A percentile compares a stretch with the other conserved stretches of the same genome.
phyloP scores from a whole-genome alignment of 2,113 vertebrate species.

The Nycticorax nycticorax region DNA sequence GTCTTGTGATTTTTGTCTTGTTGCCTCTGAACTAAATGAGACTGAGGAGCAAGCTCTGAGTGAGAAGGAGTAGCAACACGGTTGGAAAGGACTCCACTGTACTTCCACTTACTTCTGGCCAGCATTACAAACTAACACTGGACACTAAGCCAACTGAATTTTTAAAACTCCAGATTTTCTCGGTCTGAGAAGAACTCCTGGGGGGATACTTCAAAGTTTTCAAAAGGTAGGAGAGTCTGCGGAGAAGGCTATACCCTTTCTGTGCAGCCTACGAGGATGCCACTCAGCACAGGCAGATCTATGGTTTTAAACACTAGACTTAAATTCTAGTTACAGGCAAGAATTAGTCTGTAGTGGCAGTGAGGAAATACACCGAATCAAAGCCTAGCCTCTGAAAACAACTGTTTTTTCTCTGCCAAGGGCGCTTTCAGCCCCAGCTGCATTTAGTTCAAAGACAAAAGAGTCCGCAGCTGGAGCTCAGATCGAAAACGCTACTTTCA shows the following conservation, averaged over 20 bases:
- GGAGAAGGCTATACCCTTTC: background rate
- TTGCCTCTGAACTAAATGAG: background rate
- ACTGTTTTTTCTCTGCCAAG: slow-evolving; percentile 53
- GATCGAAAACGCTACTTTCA: slow-evolving; percentile 43
- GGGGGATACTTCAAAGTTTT: slow-evolving; percentile 41
- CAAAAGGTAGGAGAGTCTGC: background rate
- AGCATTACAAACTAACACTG: background rate
- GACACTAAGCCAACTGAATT: background rate
- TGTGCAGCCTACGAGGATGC: background rate
- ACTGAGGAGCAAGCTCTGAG: background rate
- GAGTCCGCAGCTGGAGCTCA: slow-evolving; percentile 45
- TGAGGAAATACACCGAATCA: slow-evolving; percentile 25
- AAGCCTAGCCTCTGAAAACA: slow-evolving; percentile 39
- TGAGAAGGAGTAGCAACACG: background rate
- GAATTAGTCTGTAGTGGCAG: slow-evolving; percentile 16
- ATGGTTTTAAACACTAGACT: background rate
- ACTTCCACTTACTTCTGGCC: background rate
- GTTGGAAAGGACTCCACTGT: background rate
- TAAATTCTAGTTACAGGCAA: slow-evolving; percentile 18
- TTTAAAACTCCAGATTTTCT: background rate
- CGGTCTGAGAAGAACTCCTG: background rate
- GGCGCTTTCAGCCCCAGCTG: slow-evolving; percentile 45
- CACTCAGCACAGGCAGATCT: background rate
- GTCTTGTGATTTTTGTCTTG: background rate
- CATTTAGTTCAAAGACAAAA: slow-evolving; percentile 67